Evolutionary conservation across 2,888 invertebrate species (phyloP).

Genomic region (Cetonia aurata): DNA sequence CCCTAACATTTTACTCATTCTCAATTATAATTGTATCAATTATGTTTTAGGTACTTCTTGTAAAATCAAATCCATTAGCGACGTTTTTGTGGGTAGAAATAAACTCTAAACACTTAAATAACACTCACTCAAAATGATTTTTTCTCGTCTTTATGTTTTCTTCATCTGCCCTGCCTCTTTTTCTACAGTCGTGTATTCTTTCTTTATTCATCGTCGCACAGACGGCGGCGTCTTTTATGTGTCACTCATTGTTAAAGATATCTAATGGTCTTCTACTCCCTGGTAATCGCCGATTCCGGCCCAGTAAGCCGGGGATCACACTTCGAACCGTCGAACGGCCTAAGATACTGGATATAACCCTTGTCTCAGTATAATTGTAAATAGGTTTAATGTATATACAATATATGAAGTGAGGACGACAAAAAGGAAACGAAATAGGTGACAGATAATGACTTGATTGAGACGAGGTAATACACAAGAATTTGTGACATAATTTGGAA

Average conservation of each 20-base stretch:
- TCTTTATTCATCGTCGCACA: constrained; percentile 41
- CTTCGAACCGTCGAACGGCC: constrained; percentile 25
- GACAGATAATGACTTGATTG: no score
- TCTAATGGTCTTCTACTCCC: constrained; percentile 42
- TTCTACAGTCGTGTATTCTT: constrained; percentile 15
- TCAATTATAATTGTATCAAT: constrained; percentile 26
- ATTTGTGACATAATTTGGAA: no score
- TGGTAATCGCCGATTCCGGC: constrained; percentile 36
- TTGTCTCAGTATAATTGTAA: no score
- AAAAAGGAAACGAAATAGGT: no score
- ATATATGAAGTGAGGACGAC: no score
- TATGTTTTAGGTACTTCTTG: constrained; percentile 13
- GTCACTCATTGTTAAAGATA: constrained; percentile 54
- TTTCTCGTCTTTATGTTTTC: neutral
- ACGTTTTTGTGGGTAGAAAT: constrained; percentile 25
- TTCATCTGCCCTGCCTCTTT: neutral
- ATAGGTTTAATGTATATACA: no score
- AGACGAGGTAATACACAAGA: no score
- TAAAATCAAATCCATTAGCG: constrained; percentile 35
- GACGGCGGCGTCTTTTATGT: constrained; percentile 51
- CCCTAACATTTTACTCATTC: neutral
- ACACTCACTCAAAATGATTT: neutral
- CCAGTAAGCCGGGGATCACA: constrained; percentile 41
- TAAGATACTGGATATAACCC: neutral
- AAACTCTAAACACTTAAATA: constrained; percentile 35